Base-by-base conservation (phyloP, 2,113 vertebrate species). In the Nyctereutes procyonoides region DNA sequence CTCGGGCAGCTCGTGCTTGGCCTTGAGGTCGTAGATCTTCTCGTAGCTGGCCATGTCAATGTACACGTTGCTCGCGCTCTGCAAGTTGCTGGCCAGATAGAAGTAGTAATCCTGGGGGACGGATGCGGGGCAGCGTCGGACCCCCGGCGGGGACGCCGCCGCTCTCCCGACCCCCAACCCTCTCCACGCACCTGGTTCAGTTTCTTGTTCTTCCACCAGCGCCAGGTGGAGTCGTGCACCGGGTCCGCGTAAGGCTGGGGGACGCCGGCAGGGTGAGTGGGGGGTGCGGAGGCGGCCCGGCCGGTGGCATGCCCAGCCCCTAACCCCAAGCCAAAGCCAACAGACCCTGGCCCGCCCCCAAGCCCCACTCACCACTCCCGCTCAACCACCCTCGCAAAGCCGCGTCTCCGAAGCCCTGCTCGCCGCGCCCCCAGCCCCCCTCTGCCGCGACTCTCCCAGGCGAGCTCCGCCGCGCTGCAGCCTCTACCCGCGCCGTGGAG, bases 191-290 rank as follows among this genome's bases (percentile, higher is more conserved):
- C 98, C 76, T 93, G 16, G 73, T 98, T 69, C n/a, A 94, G 30
- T 30, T 88, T 77, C 71, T 98, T 97, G 73, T 98, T 87, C 89
- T 97, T 97, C 98, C 98, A 98, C 98, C 98, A 98, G 77, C 96
- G 93, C 98, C 98, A 98, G 4, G 97, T 98, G 30, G 98, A 94
- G 82, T 98, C 98, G 0, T 98, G 97, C 80, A 97, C 98, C 0
- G 97, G 98, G 63, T 98, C 98, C 0, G 98, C 98, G 0, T 98
- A 98, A 0, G 98, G 97, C 98, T 98, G 95, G 3, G 35, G 32
- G 79, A 63, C 2, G 3, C 16, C 4, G 0, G 56, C 74, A 55
- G 17, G 6, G 8, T 86, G 62, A 96, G 51, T 15, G 2, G 1
- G n/a, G 5, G 16, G 51, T 6, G 28, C 6, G 8, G 14, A 22